Base-by-base conservation (phyloP, 2,113 vertebrate species). In the Phalacrocorax aristotelis region DNA sequence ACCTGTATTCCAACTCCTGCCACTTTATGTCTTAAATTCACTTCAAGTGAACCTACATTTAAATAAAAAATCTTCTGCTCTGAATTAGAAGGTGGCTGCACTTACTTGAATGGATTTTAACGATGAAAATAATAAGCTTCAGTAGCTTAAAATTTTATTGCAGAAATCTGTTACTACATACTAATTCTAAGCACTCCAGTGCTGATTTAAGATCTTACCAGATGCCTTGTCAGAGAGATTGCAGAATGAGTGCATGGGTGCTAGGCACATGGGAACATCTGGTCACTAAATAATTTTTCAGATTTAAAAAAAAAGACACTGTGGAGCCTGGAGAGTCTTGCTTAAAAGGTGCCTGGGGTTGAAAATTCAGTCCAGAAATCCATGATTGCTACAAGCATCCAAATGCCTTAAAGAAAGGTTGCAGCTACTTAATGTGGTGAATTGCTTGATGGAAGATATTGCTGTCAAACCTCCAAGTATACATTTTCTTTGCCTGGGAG, bases 71-170 rank as follows among this genome's bases (percentile, higher is more conserved):
- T 94, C 78, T 89, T 92, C 57, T 95, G 36, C 87, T 96, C 42
- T 93, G 93, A 94, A 93, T 94, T 93, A 91, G 89, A 91, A 94
- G 95, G 87, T 96, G 89, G 48, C 58, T 95, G 54, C 64, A 70
- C 78, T 94, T 93, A 62, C 32, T 85, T 82, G 68, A 97, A 84
- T 90, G 93, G 95, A 51, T 89, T 93, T 89, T 87, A 70, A 88
- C 89, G 89, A 87, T 95, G 94, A 91, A 94, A 96, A 95, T 94
- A 95, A 91, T 84, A 89, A 91, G 83, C 80, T 94, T 84, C 23
- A 26, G 52, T 83, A 84, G 77, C 91, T 94, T 93, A 87, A 93
- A 82, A 49, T 93, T 87, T 84, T 90, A 65, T 92, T 94, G 87
- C 81, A 36, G 76, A 87, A 95, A 89, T 96, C 94, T 84, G 81